Evolutionary conservation across 2,113 vertebrate species (phyloP).

Genomic region (Calyptommatus sinebrachiatus): DNA sequence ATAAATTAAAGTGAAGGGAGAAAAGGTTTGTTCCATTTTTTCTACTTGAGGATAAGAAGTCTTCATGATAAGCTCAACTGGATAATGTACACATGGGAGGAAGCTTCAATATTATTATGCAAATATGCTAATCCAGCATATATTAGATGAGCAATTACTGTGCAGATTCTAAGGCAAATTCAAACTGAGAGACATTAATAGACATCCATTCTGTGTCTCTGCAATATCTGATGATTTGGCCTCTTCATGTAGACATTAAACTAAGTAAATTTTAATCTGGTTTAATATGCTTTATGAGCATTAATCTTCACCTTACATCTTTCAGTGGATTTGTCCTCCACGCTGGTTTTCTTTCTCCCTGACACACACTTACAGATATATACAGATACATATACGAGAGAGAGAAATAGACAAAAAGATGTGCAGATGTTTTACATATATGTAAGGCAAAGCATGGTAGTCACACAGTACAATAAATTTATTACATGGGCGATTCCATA

Average conservation of each 20-base stretch:
- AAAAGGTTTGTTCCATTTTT: not conserved
- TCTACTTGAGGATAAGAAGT: not conserved
- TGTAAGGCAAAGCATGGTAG: conserved; percentile 6
- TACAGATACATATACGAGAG: conserved; percentile 22
- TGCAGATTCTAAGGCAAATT: conserved; percentile 45
- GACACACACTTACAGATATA: conserved; percentile 53
- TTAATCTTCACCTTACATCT: conserved; percentile 61
- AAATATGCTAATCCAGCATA: conserved; percentile 37
- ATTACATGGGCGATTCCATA: no score
- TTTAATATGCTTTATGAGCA: conserved; percentile 57
- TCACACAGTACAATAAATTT: not conserved
- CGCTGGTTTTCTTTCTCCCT: conserved; percentile 6
- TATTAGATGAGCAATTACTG: conserved; percentile 46
- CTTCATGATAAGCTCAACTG: conserved; percentile 16
- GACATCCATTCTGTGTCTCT: conserved; percentile 22
- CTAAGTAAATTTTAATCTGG: conserved; percentile 49
- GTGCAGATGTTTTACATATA: conserved; percentile 30
- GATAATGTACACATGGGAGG: conserved; percentile 2
- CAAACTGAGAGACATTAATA: conserved; percentile 44
- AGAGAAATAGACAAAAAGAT: conserved; percentile 35
- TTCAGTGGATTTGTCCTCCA: conserved; percentile 51
- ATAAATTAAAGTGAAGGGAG: not conserved
- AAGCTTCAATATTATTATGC: conserved; percentile 22
- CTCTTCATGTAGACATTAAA: conserved; percentile 52
- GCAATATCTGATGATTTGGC: conserved; percentile 51